Percentiles rank a stretch among this genome's conserved stretches.
phyloP scores from a whole-genome alignment of 1,140 invertebrate genomes.

The Philotrypesis tridentata region DNA sequence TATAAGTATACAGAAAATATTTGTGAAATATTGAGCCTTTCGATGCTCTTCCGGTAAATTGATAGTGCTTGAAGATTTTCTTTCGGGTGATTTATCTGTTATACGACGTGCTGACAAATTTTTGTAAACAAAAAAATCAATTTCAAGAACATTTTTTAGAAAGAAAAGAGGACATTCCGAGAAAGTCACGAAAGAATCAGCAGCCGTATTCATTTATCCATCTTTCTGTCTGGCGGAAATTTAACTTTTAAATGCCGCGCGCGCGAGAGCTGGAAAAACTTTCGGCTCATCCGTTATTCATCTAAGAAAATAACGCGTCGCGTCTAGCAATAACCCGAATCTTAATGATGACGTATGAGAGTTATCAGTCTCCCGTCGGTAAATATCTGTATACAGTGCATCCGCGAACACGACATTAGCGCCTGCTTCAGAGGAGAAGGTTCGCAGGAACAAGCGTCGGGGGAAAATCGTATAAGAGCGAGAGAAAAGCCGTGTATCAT shows the following conservation, averaged over 20 bases:
- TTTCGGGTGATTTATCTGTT: no score
- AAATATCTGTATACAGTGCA: neutral
- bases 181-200: no score
- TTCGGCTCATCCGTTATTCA: neutral
- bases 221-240: neutral
- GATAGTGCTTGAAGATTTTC: no score
- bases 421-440: neutral
- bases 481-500: neutral
- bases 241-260: neutral
- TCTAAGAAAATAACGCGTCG: neutral
- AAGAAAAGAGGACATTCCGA: no score
- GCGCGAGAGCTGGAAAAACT: neutral
- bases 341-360: neutral
- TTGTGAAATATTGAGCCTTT: no score
- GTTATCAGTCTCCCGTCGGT: no score
- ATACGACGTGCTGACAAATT: no score
- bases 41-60: no score
- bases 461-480: constrained; percentile 3
- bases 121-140: no score
- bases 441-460: neutral
- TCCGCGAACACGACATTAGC: neutral
- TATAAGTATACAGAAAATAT: no score
- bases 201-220: neutral
- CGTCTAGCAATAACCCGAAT: neutral
- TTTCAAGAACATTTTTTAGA: no score